Evolutionary conservation across 2,888 invertebrate genomes (phyloP), one percentile per base, ranked within the genome.

Genomic region (Busseola fusca): DNA sequence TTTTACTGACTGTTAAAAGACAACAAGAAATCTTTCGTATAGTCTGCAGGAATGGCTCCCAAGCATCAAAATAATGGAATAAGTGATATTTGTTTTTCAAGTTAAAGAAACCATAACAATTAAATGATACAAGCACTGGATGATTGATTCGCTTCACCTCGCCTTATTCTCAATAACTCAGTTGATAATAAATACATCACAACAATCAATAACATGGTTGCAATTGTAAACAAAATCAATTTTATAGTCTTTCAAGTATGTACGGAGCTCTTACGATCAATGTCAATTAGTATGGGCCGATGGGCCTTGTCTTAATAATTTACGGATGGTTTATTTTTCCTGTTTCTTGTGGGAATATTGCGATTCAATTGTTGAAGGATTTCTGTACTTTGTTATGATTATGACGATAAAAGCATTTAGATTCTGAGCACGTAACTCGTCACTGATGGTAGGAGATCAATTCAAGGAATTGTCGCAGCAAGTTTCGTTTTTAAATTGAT

Each of bases 91-190:
- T 42, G n/a, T 25, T 40, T n/a, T 25, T n/a, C 14, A 63, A 40
- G 16, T n/a, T 3, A 34, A 40, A 45, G 48, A 50, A 4, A 12
- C n/a, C 4, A 42, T 27, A 56, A 57, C 21, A 37, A 42, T 60
- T 14, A 30, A 57, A 27, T 27, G 18, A 45, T 25, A 14, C 42
- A 14, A 16, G 34, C 25, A 34, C 6, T 40, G 21, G 62, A 62
- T 14, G 0, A 73, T 69, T 45, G 27, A 66, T 69, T 66, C 45
- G 45, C 16, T 56, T 21, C 37, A 52, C 30, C 30, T 67, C 73
- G 74, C 78, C 78, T 78, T 59, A 74, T 78, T 74, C 78, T 66
- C 37, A 78, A 69, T 74, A 56, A 58, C 27, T 25, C 30, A 52
- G 37, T 27, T 69, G 68, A 68, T 78, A 64, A 66, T 70, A 76